Conservation (phyloP, 2,888 invertebrate genomes). For the Idaea biselata region DNA sequence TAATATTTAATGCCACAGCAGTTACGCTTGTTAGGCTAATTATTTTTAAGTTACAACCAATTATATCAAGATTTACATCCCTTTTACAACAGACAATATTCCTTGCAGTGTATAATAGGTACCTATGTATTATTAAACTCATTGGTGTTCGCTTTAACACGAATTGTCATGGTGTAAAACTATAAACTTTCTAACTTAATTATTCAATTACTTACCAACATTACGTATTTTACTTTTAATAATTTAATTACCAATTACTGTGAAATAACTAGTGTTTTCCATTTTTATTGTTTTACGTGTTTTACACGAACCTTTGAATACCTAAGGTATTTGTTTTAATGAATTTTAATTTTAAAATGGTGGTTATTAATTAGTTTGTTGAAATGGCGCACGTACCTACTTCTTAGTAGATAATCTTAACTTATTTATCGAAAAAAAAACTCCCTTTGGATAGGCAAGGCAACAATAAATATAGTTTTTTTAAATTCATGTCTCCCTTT, state of each 20-base stretch:
- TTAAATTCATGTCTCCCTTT: too few species aligned
- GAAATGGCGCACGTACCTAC: not conserved
- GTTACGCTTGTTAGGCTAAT: not conserved
- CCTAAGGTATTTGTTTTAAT: not conserved
- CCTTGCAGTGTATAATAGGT: not conserved
- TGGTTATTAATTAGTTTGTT: not conserved
- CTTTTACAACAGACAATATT: not conserved
- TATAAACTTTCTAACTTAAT: not conserved
- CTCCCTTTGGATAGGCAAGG: too few species aligned
- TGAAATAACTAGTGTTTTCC: not conserved
- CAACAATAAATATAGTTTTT: too few species aligned
- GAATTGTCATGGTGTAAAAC: not conserved
- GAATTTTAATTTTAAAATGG: not conserved
- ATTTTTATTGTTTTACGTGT: not conserved
- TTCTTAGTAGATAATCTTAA: too few species aligned
- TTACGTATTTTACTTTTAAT: not conserved
- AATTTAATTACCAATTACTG: slow-evolving; percentile 1
- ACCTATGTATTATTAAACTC: not conserved
- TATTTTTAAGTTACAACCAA: not conserved
- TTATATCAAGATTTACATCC: not conserved
- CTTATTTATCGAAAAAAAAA: too few species aligned
- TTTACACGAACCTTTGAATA: not conserved
- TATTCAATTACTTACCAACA: not conserved
- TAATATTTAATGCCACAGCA: not conserved
- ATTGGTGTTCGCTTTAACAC: not conserved